Evolutionary conservation across 1,140 invertebrate genomes (phyloP).

Genomic region (Rhagoletis pomonella): DNA sequence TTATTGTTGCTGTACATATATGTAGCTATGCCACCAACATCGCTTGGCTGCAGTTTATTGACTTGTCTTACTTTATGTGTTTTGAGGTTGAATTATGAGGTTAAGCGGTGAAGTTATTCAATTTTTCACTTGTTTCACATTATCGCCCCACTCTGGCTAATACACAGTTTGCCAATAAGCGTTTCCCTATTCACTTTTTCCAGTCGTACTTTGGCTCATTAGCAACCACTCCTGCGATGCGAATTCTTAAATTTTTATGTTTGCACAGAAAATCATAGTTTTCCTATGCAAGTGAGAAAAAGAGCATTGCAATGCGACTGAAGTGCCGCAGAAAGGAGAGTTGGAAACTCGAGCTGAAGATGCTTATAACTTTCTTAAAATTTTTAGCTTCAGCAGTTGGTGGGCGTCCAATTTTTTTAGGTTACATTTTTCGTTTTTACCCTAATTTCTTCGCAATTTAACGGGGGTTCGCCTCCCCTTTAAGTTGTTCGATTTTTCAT

Average conservation of each 20-base stretch:
- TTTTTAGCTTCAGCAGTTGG: no score
- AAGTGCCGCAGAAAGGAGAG: no score
- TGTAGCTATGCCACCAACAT: not conserved
- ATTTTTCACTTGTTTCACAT: not conserved
- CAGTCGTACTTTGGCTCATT: not conserved
- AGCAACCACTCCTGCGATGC: not conserved
- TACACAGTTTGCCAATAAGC: not conserved
- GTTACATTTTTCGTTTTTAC: not conserved
- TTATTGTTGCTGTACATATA: no score
- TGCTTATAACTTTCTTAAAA: no score
- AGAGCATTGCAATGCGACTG: no score
- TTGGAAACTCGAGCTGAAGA: no score
- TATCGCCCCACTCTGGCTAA: not conserved
- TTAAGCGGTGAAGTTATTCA: constrained; percentile 35
- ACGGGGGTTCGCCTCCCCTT: not conserved
- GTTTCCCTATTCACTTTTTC: not conserved
- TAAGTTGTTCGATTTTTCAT: not conserved
- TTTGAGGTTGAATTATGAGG: constrained; percentile 51
- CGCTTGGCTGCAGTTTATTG: not conserved
- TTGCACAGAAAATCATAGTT: not conserved
- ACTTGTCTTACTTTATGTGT: constrained; percentile 11
- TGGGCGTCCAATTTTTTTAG: not conserved
- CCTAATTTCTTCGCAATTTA: not conserved
- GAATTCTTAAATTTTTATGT: no score
- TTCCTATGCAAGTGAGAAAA: no score